These are phyloP conservation scores for Cantharis nigra DNA, from an alignment of 2,888 invertebrate species.

Conservation along the genomic window DNA sequence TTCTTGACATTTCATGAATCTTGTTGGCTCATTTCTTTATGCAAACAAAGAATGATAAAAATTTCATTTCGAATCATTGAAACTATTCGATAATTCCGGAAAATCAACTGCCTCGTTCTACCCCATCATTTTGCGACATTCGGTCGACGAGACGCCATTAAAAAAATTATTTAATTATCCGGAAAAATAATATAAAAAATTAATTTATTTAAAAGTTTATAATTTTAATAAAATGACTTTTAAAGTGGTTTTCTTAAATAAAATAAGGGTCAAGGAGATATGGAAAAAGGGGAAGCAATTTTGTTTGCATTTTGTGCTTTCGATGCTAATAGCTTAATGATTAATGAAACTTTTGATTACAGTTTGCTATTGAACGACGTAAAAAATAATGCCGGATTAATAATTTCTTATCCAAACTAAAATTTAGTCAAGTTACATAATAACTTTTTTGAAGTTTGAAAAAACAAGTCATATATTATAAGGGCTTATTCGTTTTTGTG, in stretches of 20 bases:
- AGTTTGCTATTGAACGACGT: not conserved
- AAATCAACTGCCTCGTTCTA: not conserved
- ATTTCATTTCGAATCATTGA: not conserved
- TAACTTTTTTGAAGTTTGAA: not conserved
- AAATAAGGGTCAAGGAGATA: not conserved
- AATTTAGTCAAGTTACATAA: not conserved
- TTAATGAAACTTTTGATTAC: conserved; percentile 7
- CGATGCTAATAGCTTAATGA: conserved; percentile 1
- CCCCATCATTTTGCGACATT: not conserved
- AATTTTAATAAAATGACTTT: not conserved
- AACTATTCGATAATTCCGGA: not conserved
- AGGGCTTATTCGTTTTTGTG: not conserved
- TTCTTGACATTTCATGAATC: not conserved
- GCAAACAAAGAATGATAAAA: not conserved
- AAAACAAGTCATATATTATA: not conserved
- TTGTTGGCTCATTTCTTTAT: not conserved
- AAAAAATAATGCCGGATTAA: conserved; percentile 2
- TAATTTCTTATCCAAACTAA: not conserved
- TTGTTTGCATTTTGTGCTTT: conserved; percentile 5
- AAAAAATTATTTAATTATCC: not conserved
- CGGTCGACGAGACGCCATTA: not conserved
- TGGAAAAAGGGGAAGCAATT: not conserved
- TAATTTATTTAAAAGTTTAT: not conserved
- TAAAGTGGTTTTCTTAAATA: not conserved
- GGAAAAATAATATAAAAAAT: not conserved